Percentiles rank a stretch among this genome's conserved stretches.
Evolutionary conservation across 2,888 invertebrate species (phyloP).

Genomic region (Noctua pronuba): DNA sequence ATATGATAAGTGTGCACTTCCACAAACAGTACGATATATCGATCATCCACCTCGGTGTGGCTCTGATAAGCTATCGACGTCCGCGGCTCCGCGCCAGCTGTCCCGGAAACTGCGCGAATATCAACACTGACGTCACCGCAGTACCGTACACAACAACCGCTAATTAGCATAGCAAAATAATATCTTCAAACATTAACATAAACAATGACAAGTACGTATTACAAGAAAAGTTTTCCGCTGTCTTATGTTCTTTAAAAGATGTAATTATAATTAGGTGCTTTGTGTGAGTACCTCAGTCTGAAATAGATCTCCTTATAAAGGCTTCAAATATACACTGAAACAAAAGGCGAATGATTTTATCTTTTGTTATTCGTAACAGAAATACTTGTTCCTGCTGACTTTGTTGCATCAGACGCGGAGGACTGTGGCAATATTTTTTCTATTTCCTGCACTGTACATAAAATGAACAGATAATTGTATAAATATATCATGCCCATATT

Average conservation of each 20-base stretch:
- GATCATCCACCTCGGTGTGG: constrained; percentile 83
- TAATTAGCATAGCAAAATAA: constrained; percentile 58
- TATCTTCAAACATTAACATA: constrained; percentile 51
- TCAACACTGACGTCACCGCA: constrained; percentile 73
- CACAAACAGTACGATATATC: constrained; percentile 81
- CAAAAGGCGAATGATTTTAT: constrained; percentile 23
- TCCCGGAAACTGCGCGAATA: constrained; percentile 81
- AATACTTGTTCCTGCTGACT: constrained; percentile 19
- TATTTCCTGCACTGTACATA: constrained; percentile 49
- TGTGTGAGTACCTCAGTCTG: not conserved
- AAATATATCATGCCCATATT: constrained; percentile 50
- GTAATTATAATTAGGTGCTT: not conserved
- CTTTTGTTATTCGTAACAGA: constrained; percentile 22
- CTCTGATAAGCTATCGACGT: constrained; percentile 83
- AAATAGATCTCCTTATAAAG: constrained; percentile 4
- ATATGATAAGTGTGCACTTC: constrained; percentile 71
- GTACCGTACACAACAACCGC: constrained; percentile 56
- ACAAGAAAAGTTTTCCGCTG: constrained; percentile 48
- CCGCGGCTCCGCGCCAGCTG: constrained; percentile 76
- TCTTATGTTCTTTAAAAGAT: constrained; percentile 11
- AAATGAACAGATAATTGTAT: constrained; percentile 46
- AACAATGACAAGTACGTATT: constrained; percentile 45
- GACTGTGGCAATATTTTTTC: constrained; percentile 46
- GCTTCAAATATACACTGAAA: constrained; percentile 13
- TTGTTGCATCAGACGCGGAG: constrained; percentile 41